Base-by-base conservation (phyloP, 2,888 invertebrate genomes). In the Xestoiulus laeticollis region DNA sequence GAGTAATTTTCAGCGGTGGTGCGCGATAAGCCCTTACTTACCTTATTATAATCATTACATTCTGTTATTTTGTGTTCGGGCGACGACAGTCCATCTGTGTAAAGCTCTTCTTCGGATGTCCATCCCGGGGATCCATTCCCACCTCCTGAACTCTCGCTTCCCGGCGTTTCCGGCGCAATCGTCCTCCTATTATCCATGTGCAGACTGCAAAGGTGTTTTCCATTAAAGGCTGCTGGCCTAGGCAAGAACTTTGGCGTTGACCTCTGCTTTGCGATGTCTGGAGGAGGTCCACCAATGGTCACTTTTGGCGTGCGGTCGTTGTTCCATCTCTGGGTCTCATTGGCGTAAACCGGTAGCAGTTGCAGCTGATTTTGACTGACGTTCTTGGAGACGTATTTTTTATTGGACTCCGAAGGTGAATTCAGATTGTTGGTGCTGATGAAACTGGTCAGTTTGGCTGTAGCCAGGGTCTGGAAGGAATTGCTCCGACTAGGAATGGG, bases 201-300 rank as follows among this genome's bases (percentile, higher is more conserved):
- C n/a, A 26, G 32, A 26, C 82, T 78, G 38, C 87, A 87, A 14
- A 87, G 78, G 82, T 87, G 87, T 38, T 87, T 87, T 22, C 87
- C 87, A 43, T 30, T 22, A 32, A 53, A 87, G 30, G 30, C n/a
- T n/a, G n/a, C n/a, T 2, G 87, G 87, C 32, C 87, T 78, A 0
- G 87, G 87, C 5, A 87, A 44, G 82, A 87, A 87, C n/a, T 87
- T 87, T n/a, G 87, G 87, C 14, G 82, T 87, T 14, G 87, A 78
- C 82, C 59, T 78, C 30, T 38, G 19, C 38, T 87, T 68, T 30
- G 87, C 87, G 33, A 87, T 87, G 32, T 82, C 87, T 83, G 43
- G 26, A 5, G 82, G 19, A 19, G 22, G 16, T 16, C 38, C 33
- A n/a, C 19, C 33, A 16, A n/a, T 44, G 44, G 19, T 85, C 33